Base-by-base conservation (phyloP, 2,888 invertebrate genomes). In the Timandra comae region DNA sequence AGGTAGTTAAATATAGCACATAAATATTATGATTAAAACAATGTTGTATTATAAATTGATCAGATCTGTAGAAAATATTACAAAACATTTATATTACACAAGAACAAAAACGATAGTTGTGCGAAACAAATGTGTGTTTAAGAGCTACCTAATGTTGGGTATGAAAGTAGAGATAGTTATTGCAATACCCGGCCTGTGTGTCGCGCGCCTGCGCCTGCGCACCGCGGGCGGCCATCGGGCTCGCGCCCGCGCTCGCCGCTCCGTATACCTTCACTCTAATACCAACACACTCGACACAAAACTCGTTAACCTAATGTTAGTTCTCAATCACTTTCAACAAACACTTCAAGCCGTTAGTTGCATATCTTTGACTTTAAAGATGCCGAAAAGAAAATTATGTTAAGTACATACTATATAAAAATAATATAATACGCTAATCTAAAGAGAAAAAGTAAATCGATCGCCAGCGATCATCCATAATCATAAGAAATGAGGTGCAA, bases 401-500 rank as follows among this genome's bases (percentile, higher is more conserved):
- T 24, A 10, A 24, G 9, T 61, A 72, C 69, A 68, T 16, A 16
- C 50, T 61, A 72, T 63, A 73, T 52, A 60, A 58, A 59, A 62
- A 64, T 56, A 70, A 73, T 63, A 70, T 63, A 70, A 67, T 65
- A 75, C 65, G 68, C 72, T 80, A 80, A 56, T 67, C 78, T 81
- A 81, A 73, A 76, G 71, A 82, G 73, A 79, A 76, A 24, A 79
- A 69, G 49, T 67, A 75, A 78, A 64, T 43, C 67, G 81, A 81
- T 85, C 84, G 84, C 85, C 85, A 77, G 85, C 85, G 81, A 85
- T 66, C 84, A 69, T 64, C 61, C 42, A 60, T 60, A 71, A 68
- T 62, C 42, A 60, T 60, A 71, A 68, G 69, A 78, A 73, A 81
- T 80, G 80, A 81, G 81, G 80, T 80, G 84, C 75, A 69, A 65